Percentiles rank a stretch among this genome's conserved stretches.
phyloP scores from a whole-genome alignment of 2,113 vertebrate genomes.

The Gopherus flavomarginatus region DNA sequence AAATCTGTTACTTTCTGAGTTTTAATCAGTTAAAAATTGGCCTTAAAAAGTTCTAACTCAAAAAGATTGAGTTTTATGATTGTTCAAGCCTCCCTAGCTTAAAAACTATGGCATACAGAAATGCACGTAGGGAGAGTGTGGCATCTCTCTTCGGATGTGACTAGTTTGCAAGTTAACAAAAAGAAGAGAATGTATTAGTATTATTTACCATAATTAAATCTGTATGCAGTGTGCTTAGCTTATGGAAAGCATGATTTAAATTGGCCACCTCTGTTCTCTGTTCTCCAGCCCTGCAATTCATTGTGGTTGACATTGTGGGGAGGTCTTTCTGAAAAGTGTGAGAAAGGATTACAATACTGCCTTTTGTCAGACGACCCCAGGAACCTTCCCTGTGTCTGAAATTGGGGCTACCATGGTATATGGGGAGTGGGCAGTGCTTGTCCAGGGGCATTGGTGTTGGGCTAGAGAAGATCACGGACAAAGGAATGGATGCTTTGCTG shows the following conservation, averaged over 20 bases:
- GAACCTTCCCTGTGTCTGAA: neutral
- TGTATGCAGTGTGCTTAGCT: neutral
- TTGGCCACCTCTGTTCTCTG: neutral
- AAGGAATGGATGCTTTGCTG: neutral
- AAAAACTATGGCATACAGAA: too few relatives aligned
- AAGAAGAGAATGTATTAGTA: too few relatives aligned
- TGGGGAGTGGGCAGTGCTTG: too few relatives aligned
- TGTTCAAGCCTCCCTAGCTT: too few relatives aligned
- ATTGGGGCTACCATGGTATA: neutral
- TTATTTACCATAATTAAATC: neutral
- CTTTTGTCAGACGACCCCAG: rapidly evolving
- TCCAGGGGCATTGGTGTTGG: too few relatives aligned
- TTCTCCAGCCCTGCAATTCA: too few relatives aligned
- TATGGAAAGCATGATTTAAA: neutral
- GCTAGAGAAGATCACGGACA: neutral
- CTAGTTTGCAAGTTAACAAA: too few relatives aligned
- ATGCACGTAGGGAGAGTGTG: too few relatives aligned
- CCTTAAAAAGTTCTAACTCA: neutral
- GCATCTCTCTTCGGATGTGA: too few relatives aligned
- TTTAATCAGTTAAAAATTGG: neutral
- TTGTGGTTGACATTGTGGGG: too few relatives aligned
- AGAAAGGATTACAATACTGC: rapidly evolving
- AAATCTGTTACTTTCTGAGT: neutral
- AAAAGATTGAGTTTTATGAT: too few relatives aligned
- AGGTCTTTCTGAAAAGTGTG: neutral